These are phyloP conservation scores for Corythornis leucogaster DNA, from an alignment of 2,797 vertebrate genomes.

Conservation along the genomic window DNA sequence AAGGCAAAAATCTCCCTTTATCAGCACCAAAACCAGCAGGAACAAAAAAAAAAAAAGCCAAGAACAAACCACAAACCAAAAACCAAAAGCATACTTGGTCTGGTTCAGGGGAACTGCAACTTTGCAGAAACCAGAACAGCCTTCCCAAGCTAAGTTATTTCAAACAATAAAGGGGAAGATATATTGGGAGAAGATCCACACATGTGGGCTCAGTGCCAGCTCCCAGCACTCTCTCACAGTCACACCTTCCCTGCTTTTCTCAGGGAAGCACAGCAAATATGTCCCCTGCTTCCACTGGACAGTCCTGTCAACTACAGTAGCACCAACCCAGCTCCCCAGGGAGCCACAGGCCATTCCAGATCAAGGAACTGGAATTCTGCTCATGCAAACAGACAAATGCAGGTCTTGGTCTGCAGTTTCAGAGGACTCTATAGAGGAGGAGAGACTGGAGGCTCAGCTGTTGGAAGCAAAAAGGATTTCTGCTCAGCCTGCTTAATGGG, in stretches of 20 bases:
- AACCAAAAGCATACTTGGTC: neutral
- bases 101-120: neutral
- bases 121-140: neutral
- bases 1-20: neutral
- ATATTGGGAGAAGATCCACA: neutral
- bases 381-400: neutral
- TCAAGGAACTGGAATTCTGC: rapidly evolving
- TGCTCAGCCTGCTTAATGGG: neutral
- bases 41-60: too few relatives aligned
- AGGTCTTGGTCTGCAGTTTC: neutral
- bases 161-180: neutral
- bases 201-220: neutral
- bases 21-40: neutral
- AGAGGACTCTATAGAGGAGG: neutral
- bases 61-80: too few relatives aligned
- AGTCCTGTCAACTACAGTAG: neutral
- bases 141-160: neutral
- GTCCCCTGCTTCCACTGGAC: neutral
- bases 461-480: neutral
- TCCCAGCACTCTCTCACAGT: neutral
- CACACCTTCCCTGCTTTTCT: neutral
- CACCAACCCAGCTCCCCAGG: rapidly evolving
- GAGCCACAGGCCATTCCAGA: neutral
- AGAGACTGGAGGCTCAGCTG: neutral
- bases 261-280: neutral